These are phyloP conservation scores for Gymnoscelis rufifasciata DNA, from an alignment of 2,888 invertebrate genomes.

Conservation along the genomic window DNA sequence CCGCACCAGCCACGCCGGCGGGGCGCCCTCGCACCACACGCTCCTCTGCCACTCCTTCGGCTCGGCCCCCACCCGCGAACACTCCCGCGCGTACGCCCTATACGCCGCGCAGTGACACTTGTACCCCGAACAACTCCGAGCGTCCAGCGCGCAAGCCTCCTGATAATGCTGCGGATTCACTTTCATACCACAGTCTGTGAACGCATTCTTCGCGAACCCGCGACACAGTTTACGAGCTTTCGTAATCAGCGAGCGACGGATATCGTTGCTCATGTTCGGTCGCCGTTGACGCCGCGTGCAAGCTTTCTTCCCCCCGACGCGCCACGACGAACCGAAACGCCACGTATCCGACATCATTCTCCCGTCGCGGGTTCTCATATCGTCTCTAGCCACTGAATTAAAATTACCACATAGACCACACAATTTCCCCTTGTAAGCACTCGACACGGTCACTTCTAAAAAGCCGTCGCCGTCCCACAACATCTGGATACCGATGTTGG, in stretches of 20 bases:
- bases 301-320: constrained; percentile 88
- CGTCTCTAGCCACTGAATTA: constrained; percentile 91
- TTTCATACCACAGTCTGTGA: constrained; percentile 87
- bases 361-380: constrained; percentile 86
- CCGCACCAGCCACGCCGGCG: constrained; percentile 61
- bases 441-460: constrained; percentile 89
- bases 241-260: constrained; percentile 68
- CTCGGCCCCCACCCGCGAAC: constrained; percentile 86
- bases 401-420: constrained; percentile 98
- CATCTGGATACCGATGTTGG: constrained; percentile 88
- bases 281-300: constrained; percentile 81
- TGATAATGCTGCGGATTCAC: constrained; percentile 90
- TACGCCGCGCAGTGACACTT: constrained; percentile 94
- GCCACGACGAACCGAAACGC: constrained; percentile 94
- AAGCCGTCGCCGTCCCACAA: constrained; percentile 97
- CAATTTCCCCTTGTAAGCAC: constrained; percentile 84
- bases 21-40: constrained; percentile 81
- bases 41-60: constrained; percentile 85
- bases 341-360: constrained; percentile 81
- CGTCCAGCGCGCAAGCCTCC: constrained; percentile 91
- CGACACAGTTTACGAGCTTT: constrained; percentile 73
- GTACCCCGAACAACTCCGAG: constrained; percentile 90
- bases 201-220: constrained; percentile 76
- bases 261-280: constrained; percentile 59
- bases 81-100: constrained; percentile 93